These are phyloP conservation scores for Epinephelus lanceolatus DNA, from an alignment of 2,113 vertebrate genomes.

Conservation along the genomic window DNA sequence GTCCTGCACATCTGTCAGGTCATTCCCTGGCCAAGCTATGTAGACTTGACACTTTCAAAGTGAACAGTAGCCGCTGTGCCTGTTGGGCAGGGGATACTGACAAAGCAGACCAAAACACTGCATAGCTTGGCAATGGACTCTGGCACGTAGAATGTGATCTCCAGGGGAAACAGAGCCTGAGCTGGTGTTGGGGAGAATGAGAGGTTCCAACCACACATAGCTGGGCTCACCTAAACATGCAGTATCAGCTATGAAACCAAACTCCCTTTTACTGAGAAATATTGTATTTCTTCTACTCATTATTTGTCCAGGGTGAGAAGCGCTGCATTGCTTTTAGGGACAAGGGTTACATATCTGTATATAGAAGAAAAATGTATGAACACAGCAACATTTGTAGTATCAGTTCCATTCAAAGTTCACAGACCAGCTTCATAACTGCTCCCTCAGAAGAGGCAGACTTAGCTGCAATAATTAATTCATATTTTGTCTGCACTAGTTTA, in stretches of 20 bases:
- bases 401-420: not conserved
- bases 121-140: conserved; percentile 11
- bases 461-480: not conserved
- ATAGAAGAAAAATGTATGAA: not conserved
- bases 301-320: not conserved
- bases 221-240: conserved; percentile 23
- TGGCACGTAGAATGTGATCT: conserved; percentile 11
- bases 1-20: not conserved
- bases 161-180: conserved; percentile 7
- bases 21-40: not conserved
- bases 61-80: not conserved
- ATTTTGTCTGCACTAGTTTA: not conserved
- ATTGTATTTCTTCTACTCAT: conserved; percentile 8
- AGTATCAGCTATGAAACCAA: conserved; percentile 44
- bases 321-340: conserved; percentile 6
- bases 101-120: conserved; percentile 30
- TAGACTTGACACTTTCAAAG: not conserved
- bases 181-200: conserved; percentile 22
- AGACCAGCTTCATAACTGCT: not conserved
- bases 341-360: not conserved
- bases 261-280: conserved; percentile 8
- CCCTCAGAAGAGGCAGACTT: not conserved
- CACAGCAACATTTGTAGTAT: not conserved
- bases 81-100: not conserved
- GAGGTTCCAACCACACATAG: conserved; percentile 8